Evolutionary conservation across 2,888 invertebrate genomes (phyloP).

Genomic region (Loripinus fragilis): DNA sequence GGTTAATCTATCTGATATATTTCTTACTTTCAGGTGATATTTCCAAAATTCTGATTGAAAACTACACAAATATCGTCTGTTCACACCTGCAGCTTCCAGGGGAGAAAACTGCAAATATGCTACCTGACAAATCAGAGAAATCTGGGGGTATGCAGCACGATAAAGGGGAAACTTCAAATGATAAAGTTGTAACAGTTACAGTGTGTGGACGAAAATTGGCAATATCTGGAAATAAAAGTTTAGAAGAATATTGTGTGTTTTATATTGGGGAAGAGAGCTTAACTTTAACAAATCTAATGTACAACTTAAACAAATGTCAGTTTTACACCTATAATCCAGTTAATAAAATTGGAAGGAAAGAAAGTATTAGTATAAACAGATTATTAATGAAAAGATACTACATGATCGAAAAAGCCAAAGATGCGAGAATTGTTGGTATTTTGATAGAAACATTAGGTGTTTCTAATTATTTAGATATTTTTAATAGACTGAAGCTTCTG

Average conservation of each 20-base stretch:
- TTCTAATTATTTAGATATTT: constrained; percentile 88
- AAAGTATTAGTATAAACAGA: constrained; percentile 83
- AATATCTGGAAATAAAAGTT: constrained; percentile 48
- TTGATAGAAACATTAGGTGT: constrained; percentile 96
- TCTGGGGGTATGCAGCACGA: background rate
- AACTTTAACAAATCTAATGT: constrained; percentile 87
- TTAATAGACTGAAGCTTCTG: constrained; percentile 89
- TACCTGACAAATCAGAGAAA: background rate
- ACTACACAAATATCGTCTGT: constrained; percentile 38
- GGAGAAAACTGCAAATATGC: background rate
- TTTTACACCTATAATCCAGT: constrained; percentile 83
- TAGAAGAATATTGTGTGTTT: constrained; percentile 86
- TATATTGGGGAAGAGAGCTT: constrained; percentile 88
- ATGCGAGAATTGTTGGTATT: constrained; percentile 93
- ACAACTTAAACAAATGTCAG: constrained; percentile 81
- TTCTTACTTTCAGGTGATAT: constrained; percentile 48
- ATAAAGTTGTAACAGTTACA: constrained; percentile 16
- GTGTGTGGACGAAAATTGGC: constrained; percentile 68
- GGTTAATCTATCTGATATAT: background rate
- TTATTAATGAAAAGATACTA: constrained; percentile 92
- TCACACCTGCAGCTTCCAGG: constrained; percentile 33
- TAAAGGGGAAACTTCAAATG: background rate
- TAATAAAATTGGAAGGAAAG: constrained; percentile 57
- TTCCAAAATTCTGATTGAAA: constrained; percentile 15
- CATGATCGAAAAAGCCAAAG: constrained; percentile 95